These are phyloP conservation scores for Escarpia spicata DNA, from an alignment of 2,888 invertebrate genomes.

Conservation along the genomic window DNA sequence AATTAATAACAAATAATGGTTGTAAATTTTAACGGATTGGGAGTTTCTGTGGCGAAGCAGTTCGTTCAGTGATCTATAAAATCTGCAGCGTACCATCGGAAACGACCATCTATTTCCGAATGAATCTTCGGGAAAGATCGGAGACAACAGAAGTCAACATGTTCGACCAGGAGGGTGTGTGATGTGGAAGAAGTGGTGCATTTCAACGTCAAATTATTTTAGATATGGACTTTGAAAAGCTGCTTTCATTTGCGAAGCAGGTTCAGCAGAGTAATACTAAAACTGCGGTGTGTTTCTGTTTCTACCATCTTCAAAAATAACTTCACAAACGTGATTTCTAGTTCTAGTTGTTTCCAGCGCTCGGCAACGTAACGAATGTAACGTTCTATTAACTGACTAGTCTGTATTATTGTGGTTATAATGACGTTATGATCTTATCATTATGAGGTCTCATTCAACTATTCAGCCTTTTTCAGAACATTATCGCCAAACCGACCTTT, in stretches of 20 bases:
- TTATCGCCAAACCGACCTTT: too few species aligned
- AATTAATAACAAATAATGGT: too few species aligned
- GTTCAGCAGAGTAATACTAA: conserved; percentile 7
- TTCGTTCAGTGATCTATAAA: not conserved
- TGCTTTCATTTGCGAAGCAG: not conserved
- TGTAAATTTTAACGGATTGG: not conserved
- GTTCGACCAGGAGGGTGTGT: not conserved
- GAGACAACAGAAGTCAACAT: not conserved
- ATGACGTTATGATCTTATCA: too few species aligned
- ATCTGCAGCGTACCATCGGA: conserved; percentile 5
- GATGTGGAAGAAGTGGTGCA: not conserved
- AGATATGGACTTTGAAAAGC: conserved; percentile 6
- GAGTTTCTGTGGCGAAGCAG: not conserved
- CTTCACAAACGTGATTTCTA: not conserved
- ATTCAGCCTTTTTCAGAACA: too few species aligned
- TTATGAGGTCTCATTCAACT: too few species aligned
- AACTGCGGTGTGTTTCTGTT: not conserved
- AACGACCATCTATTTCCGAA: not conserved
- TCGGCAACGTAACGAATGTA: too few species aligned
- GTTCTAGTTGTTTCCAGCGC: too few species aligned
- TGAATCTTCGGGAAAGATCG: conserved; percentile 5
- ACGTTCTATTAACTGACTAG: too few species aligned
- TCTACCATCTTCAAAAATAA: not conserved
- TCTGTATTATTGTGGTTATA: too few species aligned
- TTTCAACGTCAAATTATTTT: not conserved